phyloP scores from a whole-genome alignment of 2,797 vertebrate genomes.

The Sebastes itinus region DNA sequence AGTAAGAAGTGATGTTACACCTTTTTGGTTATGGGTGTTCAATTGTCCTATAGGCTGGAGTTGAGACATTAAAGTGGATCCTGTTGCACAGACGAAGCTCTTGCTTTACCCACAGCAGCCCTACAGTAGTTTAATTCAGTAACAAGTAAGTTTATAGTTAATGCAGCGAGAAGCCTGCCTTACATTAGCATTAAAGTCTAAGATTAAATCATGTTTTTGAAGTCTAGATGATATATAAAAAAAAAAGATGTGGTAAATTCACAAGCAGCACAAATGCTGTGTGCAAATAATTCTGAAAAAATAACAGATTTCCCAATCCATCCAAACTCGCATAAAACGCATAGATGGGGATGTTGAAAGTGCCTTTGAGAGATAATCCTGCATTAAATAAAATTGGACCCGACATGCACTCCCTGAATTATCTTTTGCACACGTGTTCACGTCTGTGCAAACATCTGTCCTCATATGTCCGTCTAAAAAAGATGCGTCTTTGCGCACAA shows the following conservation, averaged over 20 bases:
- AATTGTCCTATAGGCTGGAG: too few species aligned
- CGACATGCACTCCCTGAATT: slow-evolving; percentile 70
- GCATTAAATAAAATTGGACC: slow-evolving; percentile 79
- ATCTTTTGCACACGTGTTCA: slow-evolving; percentile 66
- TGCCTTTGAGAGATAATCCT: slow-evolving; percentile 85
- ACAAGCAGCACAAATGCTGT: not conserved
- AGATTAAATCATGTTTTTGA: not conserved
- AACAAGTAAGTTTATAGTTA: too few species aligned
- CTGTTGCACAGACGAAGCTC: too few species aligned
- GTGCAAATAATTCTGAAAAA: slow-evolving; percentile 7
- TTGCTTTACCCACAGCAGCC: too few species aligned
- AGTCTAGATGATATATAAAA: not conserved
- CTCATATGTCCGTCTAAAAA: slow-evolving; percentile 2
- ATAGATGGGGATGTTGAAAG: slow-evolving; percentile 76
- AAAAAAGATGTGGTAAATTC: not conserved
- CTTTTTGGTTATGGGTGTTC: too few species aligned
- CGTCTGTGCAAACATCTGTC: slow-evolving; percentile 57
- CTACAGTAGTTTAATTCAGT: too few species aligned
- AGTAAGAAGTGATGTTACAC: too few species aligned
- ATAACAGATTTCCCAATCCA: slow-evolving; percentile 9
- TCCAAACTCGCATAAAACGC: slow-evolving; percentile 35
- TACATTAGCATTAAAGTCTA: not conserved
- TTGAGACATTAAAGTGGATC: too few species aligned
- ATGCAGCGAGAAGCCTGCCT: too few species aligned
- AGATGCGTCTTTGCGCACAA: slow-evolving; percentile 21